These are phyloP conservation scores for Limnephilus auricula DNA, from an alignment of 2,888 invertebrate genomes.

Conservation along the genomic window DNA sequence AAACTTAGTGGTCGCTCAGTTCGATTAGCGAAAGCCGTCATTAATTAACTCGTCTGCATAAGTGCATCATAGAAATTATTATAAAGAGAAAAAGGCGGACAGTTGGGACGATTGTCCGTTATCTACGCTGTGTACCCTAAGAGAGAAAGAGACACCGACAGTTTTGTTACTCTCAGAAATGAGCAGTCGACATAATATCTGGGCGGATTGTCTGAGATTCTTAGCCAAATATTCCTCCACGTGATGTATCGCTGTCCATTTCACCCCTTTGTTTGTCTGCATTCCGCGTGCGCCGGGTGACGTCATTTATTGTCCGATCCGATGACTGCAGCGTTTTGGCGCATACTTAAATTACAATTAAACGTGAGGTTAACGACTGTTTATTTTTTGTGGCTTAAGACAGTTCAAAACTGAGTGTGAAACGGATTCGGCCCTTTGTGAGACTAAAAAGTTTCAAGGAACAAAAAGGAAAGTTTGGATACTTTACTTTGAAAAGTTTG, in stretches of 20 bases:
- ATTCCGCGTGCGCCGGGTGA: neutral
- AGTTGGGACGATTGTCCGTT: neutral
- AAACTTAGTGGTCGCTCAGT: too few species aligned
- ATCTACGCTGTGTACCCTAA: neutral
- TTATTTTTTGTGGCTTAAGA: neutral
- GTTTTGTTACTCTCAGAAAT: neutral
- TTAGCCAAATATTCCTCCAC: constrained; percentile 28
- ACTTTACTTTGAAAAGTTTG: constrained; percentile 14
- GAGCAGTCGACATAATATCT: neutral
- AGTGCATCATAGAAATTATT: too few species aligned
- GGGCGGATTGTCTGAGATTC: constrained; percentile 21
- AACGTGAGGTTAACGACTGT: neutral
- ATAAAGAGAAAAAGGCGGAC: neutral
- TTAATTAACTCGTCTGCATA: too few species aligned
- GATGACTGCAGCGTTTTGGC: constrained; percentile 4
- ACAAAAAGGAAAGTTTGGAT: constrained; percentile 27
- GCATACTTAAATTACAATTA: neutral
- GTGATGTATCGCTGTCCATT: neutral
- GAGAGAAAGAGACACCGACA: neutral
- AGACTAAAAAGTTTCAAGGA: constrained; percentile 2
- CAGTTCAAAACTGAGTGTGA: neutral
- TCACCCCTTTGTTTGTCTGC: neutral
- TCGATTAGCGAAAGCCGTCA: too few species aligned
- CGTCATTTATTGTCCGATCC: constrained; percentile 7
- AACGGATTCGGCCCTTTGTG: neutral